These are phyloP conservation scores for Oceanites oceanicus DNA, from an alignment of 2,113 vertebrate species.

Conservation along the genomic window DNA sequence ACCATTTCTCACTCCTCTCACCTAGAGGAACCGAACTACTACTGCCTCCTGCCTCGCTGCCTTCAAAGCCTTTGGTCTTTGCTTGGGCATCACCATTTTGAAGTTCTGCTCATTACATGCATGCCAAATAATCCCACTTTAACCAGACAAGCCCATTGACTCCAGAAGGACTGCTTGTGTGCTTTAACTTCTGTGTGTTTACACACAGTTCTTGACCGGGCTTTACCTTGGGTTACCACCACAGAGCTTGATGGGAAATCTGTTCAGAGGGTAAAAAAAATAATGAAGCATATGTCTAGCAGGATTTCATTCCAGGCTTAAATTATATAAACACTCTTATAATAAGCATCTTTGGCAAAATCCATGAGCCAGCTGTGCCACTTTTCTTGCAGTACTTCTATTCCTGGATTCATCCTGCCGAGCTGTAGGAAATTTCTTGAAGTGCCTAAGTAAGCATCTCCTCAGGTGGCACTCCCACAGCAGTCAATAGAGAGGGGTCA, in stretches of 20 bases:
- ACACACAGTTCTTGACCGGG: not conserved
- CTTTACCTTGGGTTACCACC: not conserved
- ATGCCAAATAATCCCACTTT: not conserved
- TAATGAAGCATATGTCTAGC: not conserved
- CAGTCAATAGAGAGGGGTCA: not conserved
- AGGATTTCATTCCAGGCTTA: conserved; percentile 2
- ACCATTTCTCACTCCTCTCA: not conserved
- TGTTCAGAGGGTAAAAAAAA: conserved; percentile 18
- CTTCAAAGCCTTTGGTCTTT: not conserved
- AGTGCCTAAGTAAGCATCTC: not conserved
- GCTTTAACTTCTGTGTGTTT: not conserved
- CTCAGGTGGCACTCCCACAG: not conserved
- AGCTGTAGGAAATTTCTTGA: not conserved
- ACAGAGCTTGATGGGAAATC: not conserved
- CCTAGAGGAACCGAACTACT: not conserved
- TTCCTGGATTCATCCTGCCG: not conserved
- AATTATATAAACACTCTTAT: conserved; percentile 20
- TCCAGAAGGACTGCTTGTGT: not conserved
- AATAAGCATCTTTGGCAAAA: conserved; percentile 44
- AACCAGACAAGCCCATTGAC: not conserved
- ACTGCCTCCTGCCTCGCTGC: not conserved
- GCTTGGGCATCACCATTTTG: not conserved
- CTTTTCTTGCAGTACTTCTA: not conserved
- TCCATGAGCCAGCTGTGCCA: not conserved
- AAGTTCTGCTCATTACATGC: not conserved